Percentiles rank a stretch among this genome's conserved stretches.
Evolutionary conservation across 2,113 vertebrate species (phyloP).

Genomic region (Aythya baeri): DNA sequence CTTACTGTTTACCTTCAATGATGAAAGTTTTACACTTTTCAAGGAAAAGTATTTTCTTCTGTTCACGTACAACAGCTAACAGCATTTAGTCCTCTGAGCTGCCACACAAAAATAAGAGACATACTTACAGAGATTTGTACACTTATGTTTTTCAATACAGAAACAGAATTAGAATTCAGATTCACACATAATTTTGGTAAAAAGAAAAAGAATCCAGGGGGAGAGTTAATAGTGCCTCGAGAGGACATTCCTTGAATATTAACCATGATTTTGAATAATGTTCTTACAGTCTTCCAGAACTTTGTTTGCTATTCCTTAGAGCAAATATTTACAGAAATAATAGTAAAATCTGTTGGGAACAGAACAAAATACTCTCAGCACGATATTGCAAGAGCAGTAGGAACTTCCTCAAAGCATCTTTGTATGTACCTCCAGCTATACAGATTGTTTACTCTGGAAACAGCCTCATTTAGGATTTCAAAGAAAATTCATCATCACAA

Average conservation of each 20-base stretch:
- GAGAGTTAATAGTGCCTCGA: background rate
- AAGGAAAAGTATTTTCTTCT: background rate
- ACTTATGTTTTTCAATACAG: background rate
- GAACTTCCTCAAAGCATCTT: slow-evolving; percentile 49
- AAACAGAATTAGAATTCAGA: background rate
- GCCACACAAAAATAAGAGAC: background rate
- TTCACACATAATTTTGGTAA: background rate
- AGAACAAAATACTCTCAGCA: slow-evolving; percentile 25
- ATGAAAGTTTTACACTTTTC: background rate
- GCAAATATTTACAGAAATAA: slow-evolving; percentile 68
- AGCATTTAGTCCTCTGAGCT: background rate
- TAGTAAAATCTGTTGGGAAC: slow-evolving; percentile 52
- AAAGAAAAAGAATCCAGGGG: background rate
- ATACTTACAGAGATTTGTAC: background rate
- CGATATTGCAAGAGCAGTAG: slow-evolving; percentile 16
- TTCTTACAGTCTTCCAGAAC: background rate
- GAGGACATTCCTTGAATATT: slow-evolving; percentile 18
- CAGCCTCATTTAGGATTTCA: background rate
- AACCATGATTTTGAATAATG: background rate
- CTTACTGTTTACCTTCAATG: background rate
- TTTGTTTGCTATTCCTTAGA: slow-evolving; percentile 32
- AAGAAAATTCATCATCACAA: background rate
- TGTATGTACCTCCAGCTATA: background rate
- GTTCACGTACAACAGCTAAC: background rate
- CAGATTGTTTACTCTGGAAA: slow-evolving; percentile 17